A percentile compares a stretch with the other conserved stretches of the same genome.
Conservation (phyloP, 2,797 vertebrate genomes). For the Streptopelia turtur region DNA sequence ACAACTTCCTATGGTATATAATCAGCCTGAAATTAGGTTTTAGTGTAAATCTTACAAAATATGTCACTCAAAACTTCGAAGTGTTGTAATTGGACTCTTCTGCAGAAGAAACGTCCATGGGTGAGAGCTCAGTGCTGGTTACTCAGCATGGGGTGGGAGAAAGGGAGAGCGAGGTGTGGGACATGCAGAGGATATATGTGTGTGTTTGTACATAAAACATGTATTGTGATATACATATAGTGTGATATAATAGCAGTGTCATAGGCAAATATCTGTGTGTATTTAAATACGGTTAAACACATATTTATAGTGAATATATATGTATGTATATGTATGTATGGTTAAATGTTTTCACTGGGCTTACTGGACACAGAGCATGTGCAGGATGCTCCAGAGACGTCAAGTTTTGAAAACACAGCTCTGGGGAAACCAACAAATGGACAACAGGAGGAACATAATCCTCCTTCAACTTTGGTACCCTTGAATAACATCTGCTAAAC, state of each 20-base stretch:
- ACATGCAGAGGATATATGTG: accelerated
- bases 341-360: background rate
- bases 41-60: background rate
- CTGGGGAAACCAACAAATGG: background rate
- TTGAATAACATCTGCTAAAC: background rate
- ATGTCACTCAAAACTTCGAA: background rate
- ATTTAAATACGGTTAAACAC: background rate
- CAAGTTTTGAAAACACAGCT: background rate
- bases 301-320: background rate
- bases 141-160: accelerated
- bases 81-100: background rate
- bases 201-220: background rate
- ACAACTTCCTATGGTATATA: background rate
- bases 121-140: background rate
- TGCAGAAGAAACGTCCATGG: background rate
- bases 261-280: background rate
- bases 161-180: background rate
- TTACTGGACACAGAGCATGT: background rate
- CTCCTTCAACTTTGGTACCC: background rate
- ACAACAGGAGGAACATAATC: background rate
- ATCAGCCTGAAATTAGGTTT: background rate
- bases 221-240: too few relatives aligned
- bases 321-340: too few relatives aligned
- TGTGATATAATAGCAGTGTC: background rate
- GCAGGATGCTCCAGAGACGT: background rate